Evolutionary conservation across 2,113 vertebrate species (phyloP).

Genomic region (Sprattus sprattus): DNA sequence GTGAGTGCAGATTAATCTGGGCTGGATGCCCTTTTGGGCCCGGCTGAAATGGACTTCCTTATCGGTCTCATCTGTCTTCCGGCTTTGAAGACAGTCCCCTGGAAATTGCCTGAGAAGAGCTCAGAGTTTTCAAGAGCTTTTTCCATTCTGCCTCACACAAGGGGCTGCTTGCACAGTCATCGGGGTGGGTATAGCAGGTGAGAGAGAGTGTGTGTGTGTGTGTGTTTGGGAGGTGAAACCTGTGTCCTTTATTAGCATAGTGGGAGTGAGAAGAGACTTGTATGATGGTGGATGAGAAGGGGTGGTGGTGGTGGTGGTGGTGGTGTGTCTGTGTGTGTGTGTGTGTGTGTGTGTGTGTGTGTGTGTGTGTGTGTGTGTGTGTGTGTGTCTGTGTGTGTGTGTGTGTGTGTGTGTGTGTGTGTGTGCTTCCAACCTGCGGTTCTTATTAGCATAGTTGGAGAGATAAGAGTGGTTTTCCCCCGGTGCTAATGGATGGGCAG

Average conservation of each 20-base stretch:
- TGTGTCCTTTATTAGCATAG: background rate
- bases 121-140: background rate
- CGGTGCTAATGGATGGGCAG: too few species aligned
- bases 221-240: background rate
- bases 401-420: background rate
- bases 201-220: background rate
- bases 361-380: background rate
- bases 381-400: background rate
- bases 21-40: background rate
- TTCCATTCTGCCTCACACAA: background rate
- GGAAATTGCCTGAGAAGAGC: background rate
- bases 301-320: background rate
- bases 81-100: constrained; percentile 13
- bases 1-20: background rate
- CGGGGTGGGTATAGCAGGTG: background rate
- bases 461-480: background rate
- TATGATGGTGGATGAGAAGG: background rate
- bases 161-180: background rate
- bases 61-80: background rate
- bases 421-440: background rate
- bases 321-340: background rate
- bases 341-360: background rate
- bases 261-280: too few species aligned
- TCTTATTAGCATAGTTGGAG: background rate
- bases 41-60: constrained; percentile 3